Base-by-base conservation (phyloP, 2,888 invertebrate genomes). In the Julus scanicus region DNA sequence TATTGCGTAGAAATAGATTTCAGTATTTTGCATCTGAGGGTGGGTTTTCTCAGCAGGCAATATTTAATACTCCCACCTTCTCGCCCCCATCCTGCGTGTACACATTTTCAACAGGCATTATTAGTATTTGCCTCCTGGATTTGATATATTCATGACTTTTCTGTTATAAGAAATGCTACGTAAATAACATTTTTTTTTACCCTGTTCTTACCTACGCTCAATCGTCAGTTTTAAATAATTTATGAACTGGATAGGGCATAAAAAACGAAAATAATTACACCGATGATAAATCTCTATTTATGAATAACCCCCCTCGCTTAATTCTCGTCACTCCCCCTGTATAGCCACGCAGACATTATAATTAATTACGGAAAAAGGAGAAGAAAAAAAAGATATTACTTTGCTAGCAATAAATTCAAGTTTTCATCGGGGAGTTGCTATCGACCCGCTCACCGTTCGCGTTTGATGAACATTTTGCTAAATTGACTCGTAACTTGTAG, bases 71-170 rank as follows among this genome's bases (percentile, higher is more conserved):
- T 20, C 71, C 8, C 71, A 20, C 53, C 53, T 15, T 11, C 29
- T 44, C 44, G 44, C 71, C 71, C 71, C 71, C 17, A 71, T 20
- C 71, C 71, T 8, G 71, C 29, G 71, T 71, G 71, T 71, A 71
- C 71, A 71, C 71, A 71, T 71, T 71, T 71, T 71, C 71, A 71
- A 71, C 71, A 71, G 71, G 71, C 71, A 29, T 71, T 71, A 71
- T 71, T 71, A 71, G 71, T 71, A 71, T 71, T 71, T 71, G 29
- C 71, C 71, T 71, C 9, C 20, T 71, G 71, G 71, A 71, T 71
- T 71, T 71, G 71, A 71, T 71, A 71, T 71, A 71, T 71, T 71
- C 71, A 71, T 71, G 71, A 71, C 71, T 71, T 71, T 71, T 71
- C 71, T 71, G 71, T 29, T 71, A 71, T 71, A 71, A 71, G 71